Percentiles rank a stretch among this genome's conserved stretches.
Evolutionary conservation across 2,888 invertebrate species (phyloP).

Genomic region (Pseudococcus viburni): DNA sequence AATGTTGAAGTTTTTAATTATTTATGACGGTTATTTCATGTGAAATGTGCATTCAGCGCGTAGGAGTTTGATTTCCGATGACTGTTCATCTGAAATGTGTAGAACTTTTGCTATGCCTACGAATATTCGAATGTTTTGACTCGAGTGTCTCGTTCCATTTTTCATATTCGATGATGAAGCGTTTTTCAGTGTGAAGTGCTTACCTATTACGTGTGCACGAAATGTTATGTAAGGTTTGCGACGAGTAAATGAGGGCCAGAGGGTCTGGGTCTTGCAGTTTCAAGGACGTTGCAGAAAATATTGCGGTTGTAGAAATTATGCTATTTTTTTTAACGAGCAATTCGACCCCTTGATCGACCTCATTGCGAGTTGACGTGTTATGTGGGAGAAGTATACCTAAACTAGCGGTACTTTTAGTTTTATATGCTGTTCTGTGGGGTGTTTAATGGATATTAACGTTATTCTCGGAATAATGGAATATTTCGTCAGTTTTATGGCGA

Average conservation of each 20-base stretch:
- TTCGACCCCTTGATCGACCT: not conserved
- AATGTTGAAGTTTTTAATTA: not conserved
- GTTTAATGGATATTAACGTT: not conserved
- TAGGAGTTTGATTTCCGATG: not conserved
- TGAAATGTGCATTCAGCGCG: not conserved
- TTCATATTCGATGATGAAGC: not conserved
- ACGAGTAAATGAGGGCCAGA: not conserved
- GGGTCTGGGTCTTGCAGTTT: not conserved
- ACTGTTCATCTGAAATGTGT: not conserved
- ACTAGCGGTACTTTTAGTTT: not conserved
- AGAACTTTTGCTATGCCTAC: not conserved
- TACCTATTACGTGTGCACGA: not conserved
- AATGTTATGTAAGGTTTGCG: not conserved
- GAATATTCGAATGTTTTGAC: not conserved
- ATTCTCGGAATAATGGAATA: not conserved
- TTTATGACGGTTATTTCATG: not conserved
- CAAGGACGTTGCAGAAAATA: constrained; percentile 1
- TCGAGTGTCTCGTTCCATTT: not conserved
- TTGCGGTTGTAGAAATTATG: not conserved
- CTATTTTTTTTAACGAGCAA: not conserved
- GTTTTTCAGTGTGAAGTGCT: not conserved
- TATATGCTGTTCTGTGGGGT: not conserved
- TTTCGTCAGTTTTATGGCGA: not conserved
- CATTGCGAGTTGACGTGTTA: not conserved
- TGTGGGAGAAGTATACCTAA: not conserved